Evolutionary conservation across 2,888 invertebrate genomes (phyloP), one percentile per base, ranked within the genome.

Genomic region (Linyphia triangularis): DNA sequence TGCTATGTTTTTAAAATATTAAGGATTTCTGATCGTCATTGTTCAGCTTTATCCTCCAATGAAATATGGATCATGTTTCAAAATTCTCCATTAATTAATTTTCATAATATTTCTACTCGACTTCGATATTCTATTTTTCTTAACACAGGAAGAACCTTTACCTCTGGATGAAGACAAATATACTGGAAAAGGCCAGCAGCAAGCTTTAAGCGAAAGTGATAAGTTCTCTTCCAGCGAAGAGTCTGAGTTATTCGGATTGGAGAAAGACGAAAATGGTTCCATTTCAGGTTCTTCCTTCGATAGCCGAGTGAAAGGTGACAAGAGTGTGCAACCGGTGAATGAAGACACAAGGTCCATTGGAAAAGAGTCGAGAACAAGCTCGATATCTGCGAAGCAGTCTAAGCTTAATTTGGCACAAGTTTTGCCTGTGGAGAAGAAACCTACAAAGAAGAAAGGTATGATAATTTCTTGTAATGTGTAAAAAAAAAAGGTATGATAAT

Each of bases 171-270:
- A 88, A 22, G 79, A 63, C 10, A 57, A 73, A 57, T 65, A 67
- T 26, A 75, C 81, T 73, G 69, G n/a, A 43, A 40, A 24, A 24
- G 65, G 9, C 30, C 67, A 37, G 57, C 57, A 73, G 19, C 28
- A 30, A 10, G 24, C 57, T 22, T 19, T 43, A 61, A 75, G 37
- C 61, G 63, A 65, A 10, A 88, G 73, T 57, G 86, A 88, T 67
- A 26, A 67, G 22, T 51, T 57, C 43, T 86, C 86, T 1, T 88
- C 86, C 7, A 88, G 86, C 59, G 86, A 88, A 30, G 86, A 88
- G 43, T 88, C 86, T 43, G 86, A 88, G 5, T 30, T 88, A 19
- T 88, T 88, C 75, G 86, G 86, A 22, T 81, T 73, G 24, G 86
- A 81, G 59, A 88, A 75, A 61, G 81, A 73, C n/a, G 73, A 59